Base-by-base conservation (phyloP, 2,113 vertebrate genomes). In the Crotophaga sulcirostris region DNA sequence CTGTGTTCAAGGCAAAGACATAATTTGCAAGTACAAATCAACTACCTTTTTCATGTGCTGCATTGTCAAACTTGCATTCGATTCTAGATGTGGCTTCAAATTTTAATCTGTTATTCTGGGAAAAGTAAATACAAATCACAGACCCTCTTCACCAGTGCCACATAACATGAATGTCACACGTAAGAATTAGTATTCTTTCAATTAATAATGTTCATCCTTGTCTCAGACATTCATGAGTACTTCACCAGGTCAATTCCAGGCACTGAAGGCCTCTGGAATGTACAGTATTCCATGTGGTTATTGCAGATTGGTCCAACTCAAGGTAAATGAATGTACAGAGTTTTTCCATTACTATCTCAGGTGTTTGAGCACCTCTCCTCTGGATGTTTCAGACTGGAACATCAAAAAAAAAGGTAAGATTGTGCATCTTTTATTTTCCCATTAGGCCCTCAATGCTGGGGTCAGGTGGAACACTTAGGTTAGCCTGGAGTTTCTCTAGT, bases 1-100 rank as follows among this genome's bases (percentile, higher is more conserved):
- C 66, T 94, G 77, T 95, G 73, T 76, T 94, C 47, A 95, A 91
- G 62, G 38, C 83, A 93, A 96, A 84, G 80, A 78, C 42, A 76
- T 82, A 73, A 80, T 95, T 60, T 95, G n/a, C 58, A 84, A 90
- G 70, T 79, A 49, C 55, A 82, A 51, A 96, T 82, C 73, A 80
- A 68, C 75, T 20, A 4, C n/a, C n/a, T 93, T 84, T 89, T 79
- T 72, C 33, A n/a, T 68, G 87, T 93, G 20, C 55, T 66, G 56
- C 36, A 66, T 70, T 47, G 36, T 49, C 70, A 63, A 84, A 29
- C 47, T 86, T 66, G 44, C 7, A 76, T 18, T 84, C 66, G 31
- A 38, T 72, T 86, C 25, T 67, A 82, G 34, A 45, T 14, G 8
- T 55, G 44, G 20, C 59, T 89, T 84, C 34, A 67, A 52, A 62